A percentile compares a stretch with the other conserved stretches of the same genome.
Evolutionary conservation across 30 jellyfish, hydroid and myxozoan species (phyloP).

Genomic region (Aurelia sp.): DNA sequence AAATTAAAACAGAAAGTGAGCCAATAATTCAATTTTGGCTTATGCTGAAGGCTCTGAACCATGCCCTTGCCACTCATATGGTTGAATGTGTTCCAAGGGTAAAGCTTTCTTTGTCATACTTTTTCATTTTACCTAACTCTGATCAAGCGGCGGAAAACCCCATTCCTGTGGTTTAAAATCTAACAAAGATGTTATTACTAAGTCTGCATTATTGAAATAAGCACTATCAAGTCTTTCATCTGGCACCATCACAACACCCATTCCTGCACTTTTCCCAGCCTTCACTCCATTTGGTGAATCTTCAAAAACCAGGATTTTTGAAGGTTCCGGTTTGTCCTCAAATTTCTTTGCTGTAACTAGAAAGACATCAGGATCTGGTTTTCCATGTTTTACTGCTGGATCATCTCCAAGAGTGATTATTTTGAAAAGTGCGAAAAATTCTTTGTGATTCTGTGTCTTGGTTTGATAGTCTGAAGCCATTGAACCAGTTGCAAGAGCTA

Average conservation of each 20-base stretch:
- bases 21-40: too few relatives aligned
- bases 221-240: constrained; percentile 73
- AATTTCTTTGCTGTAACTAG: constrained; percentile 75
- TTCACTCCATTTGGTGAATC: constrained; percentile 96
- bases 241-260: constrained; percentile 94
- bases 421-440: constrained; percentile 75
- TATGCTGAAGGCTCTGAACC: too few relatives aligned
- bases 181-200: constrained; percentile 60
- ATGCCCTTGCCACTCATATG: too few relatives aligned
- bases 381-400: constrained; percentile 86
- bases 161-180: constrained; percentile 84
- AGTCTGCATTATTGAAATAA: constrained; percentile 64
- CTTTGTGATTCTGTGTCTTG: constrained; percentile 81
- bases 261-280: constrained; percentile 94
- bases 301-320: constrained; percentile 78
- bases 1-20: too few relatives aligned
- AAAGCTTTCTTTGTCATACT: too few relatives aligned
- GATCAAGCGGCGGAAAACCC: constrained; percentile 82
- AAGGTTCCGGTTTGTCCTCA: constrained; percentile 55
- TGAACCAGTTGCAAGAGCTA: constrained; percentile 97
- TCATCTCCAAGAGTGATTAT: constrained; percentile 80
- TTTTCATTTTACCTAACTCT: too few relatives aligned
- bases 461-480: constrained; percentile 60
- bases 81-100: too few relatives aligned
- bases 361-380: constrained; percentile 92